Conservation (phyloP, 2,888 invertebrate species). For the Mystacides longicornis region DNA sequence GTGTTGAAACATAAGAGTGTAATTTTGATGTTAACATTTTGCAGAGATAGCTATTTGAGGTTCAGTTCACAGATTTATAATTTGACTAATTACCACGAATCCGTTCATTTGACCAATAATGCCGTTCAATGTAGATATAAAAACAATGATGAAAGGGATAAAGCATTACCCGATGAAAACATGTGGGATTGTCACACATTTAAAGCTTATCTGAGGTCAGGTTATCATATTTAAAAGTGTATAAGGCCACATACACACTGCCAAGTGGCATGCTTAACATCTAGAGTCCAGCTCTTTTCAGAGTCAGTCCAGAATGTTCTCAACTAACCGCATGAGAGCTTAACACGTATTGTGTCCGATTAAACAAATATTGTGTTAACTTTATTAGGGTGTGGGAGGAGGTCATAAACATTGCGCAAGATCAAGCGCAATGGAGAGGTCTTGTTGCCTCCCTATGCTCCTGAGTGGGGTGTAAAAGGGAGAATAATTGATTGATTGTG, state of each 20-base stretch:
- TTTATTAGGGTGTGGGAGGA: too few species aligned
- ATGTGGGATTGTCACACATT: constrained; percentile 93
- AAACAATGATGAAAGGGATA: constrained; percentile 60
- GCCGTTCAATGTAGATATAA: constrained; percentile 86
- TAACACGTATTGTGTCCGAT: not conserved
- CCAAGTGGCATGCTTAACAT: too few species aligned
- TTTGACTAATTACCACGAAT: constrained; percentile 83
- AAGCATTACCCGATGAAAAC: constrained; percentile 77
- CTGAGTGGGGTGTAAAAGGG: too few species aligned
- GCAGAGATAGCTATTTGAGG: constrained; percentile 80
- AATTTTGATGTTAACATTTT: constrained; percentile 18
- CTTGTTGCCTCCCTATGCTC: too few species aligned
- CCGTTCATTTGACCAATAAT: constrained; percentile 88
- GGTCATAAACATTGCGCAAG: too few species aligned
- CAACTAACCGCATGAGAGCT: too few species aligned
- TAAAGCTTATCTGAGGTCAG: constrained; percentile 59
- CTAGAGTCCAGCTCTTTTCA: too few species aligned
- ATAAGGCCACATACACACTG: not conserved
- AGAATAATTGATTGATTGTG: too few species aligned
- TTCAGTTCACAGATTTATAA: constrained; percentile 88
- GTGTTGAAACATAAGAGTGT: too few species aligned
- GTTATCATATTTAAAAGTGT: not conserved
- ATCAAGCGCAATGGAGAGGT: too few species aligned
- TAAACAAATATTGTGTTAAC: not conserved
- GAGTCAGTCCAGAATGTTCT: too few species aligned